Conservation (phyloP, 2,113 vertebrate genomes). For the Calcarius ornatus region DNA sequence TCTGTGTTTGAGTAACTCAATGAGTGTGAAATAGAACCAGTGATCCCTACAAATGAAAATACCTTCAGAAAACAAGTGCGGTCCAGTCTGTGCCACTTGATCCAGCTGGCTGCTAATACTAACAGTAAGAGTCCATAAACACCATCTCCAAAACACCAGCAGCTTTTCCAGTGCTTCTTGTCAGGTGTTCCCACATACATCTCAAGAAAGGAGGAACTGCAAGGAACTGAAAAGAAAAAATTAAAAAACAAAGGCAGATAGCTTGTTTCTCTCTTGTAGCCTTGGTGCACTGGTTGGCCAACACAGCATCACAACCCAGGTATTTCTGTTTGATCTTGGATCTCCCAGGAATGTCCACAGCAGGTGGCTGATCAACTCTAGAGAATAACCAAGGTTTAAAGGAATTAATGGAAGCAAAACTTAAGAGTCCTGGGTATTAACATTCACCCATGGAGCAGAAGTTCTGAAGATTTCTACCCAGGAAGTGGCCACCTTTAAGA, state of each 20-base stretch:
- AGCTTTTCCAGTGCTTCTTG: neutral
- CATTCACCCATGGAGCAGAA: rapidly evolving
- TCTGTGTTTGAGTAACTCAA: neutral
- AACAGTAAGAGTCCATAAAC: neutral
- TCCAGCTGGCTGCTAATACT: neutral
- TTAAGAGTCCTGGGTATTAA: neutral
- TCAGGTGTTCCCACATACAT: neutral
- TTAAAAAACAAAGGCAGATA: neutral
- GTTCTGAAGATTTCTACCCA: neutral
- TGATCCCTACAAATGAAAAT: neutral
- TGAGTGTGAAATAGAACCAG: neutral
- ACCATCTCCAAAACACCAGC: neutral
- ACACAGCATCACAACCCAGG: neutral
- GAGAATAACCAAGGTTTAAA: neutral
- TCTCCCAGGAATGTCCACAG: neutral
- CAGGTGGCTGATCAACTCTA: neutral
- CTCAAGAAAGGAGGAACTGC: neutral
- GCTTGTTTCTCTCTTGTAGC: neutral
- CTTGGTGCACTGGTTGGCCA: neutral
- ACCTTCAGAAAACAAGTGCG: neutral
- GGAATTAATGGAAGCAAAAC: neutral
- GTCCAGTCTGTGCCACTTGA: neutral
- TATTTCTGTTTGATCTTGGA: neutral
- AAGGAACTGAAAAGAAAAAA: neutral
- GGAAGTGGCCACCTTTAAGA: neutral